Evolutionary conservation across 2,797 vertebrate genomes (phyloP).

Genomic region (Vultur gryphus): DNA sequence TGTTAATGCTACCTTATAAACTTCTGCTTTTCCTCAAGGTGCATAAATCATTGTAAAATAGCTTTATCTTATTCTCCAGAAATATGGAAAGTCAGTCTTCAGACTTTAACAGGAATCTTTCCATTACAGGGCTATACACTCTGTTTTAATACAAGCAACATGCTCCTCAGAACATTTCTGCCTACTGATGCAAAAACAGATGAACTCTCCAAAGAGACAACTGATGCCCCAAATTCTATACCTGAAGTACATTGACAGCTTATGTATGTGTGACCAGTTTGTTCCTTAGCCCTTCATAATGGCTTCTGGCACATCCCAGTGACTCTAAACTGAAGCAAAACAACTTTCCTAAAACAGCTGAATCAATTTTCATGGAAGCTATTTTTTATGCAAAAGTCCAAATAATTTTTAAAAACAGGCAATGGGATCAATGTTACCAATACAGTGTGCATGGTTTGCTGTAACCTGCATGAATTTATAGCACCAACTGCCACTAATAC

Average conservation of each 20-base stretch:
- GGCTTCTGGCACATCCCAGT: neutral
- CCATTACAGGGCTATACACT: neutral
- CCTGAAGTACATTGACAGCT: neutral
- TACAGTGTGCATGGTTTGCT: neutral
- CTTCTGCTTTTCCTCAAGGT: neutral
- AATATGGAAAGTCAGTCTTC: neutral
- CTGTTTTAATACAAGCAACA: neutral
- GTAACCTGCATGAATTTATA: neutral
- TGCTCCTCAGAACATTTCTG: neutral
- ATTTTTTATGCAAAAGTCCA: neutral
- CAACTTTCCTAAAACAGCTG: neutral
- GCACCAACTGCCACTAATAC: neutral
- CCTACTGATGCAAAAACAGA: neutral
- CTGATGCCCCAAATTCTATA: neutral
- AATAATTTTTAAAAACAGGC: neutral
- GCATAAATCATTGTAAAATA: neutral
- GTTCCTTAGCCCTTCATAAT: neutral
- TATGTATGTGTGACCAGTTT: rapidly evolving
- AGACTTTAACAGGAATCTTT: neutral
- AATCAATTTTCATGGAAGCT: neutral
- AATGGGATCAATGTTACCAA: neutral
- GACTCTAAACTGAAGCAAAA: neutral
- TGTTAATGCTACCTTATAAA: neutral
- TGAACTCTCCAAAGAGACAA: neutral
- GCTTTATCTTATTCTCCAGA: neutral